Conservation (phyloP, 2,888 invertebrate genomes). For the Anarsia innoxiella region DNA sequence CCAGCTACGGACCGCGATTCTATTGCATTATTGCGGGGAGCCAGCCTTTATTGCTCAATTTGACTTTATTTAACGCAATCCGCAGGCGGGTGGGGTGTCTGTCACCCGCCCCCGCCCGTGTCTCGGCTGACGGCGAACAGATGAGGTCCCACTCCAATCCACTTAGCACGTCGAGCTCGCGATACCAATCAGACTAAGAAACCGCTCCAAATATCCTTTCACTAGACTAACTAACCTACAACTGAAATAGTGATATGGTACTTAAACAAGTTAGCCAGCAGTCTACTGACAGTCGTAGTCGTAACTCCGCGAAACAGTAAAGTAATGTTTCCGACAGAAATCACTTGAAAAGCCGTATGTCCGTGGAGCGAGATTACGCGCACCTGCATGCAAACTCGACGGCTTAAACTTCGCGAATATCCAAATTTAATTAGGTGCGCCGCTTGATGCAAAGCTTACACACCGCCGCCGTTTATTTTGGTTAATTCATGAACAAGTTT, state of each 20-base stretch:
- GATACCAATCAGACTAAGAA: constrained; percentile 44
- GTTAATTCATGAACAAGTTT: constrained; percentile 49
- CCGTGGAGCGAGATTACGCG: constrained; percentile 26
- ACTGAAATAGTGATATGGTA: no score
- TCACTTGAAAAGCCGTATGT: constrained; percentile 28
- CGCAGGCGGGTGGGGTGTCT: constrained; percentile 30
- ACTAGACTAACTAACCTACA: no score
- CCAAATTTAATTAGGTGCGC: constrained; percentile 52
- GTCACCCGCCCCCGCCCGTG: constrained; percentile 28
- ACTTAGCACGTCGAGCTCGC: constrained; percentile 67
- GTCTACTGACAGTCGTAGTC: constrained; percentile 14
- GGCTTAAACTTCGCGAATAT: constrained; percentile 31
- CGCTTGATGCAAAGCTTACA: constrained; percentile 17
- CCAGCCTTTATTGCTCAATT: constrained; percentile 75
- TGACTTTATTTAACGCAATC: constrained; percentile 73
- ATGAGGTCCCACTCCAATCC: constrained; percentile 72
- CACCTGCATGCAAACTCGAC: constrained; percentile 39
- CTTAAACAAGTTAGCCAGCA: constrained; percentile 11
- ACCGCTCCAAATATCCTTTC: constrained; percentile 25
- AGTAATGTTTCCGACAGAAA: constrained; percentile 32
- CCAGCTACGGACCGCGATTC: constrained; percentile 47
- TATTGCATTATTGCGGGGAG: constrained; percentile 65
- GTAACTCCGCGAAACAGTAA: constrained; percentile 26
- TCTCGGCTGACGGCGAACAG: constrained; percentile 62
- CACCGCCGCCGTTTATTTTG: constrained; percentile 34